phyloP scores from a whole-genome alignment of 2,888 invertebrate genomes.

The Serripes groenlandicus region DNA sequence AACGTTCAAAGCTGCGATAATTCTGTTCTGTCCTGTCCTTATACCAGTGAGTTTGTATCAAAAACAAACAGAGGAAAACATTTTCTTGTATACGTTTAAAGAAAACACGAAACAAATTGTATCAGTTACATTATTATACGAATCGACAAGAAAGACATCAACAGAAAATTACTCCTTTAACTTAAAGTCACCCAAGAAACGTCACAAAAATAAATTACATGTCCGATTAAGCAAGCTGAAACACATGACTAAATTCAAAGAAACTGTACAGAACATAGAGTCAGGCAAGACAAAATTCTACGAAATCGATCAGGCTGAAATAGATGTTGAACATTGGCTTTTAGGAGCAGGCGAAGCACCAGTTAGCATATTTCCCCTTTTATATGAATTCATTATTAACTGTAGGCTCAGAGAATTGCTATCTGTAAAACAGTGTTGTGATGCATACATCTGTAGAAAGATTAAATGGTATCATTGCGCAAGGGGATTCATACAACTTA shows the following conservation, averaged over 20 bases:
- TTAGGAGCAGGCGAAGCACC: conserved; percentile 72
- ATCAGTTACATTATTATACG: no score
- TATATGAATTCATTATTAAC: conserved; percentile 75
- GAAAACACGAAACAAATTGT: no score
- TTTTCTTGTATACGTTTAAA: no score
- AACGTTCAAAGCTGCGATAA: not conserved
- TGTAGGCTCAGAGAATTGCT: conserved; percentile 78
- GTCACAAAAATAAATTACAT: no score
- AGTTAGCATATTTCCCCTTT: conserved; percentile 68
- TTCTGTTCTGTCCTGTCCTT: not conserved
- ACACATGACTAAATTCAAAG: not conserved
- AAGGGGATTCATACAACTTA: not conserved
- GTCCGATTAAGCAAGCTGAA: no score
- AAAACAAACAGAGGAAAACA: conserved; percentile 14
- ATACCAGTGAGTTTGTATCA: conserved; percentile 66
- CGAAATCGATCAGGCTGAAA: conserved; percentile 57
- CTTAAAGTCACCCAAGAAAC: no score
- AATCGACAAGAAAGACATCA: no score
- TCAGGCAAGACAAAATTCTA: not conserved
- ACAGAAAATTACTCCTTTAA: no score
- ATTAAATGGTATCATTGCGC: conserved; percentile 56
- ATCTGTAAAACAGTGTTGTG: conserved; percentile 75
- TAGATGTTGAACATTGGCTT: conserved; percentile 72
- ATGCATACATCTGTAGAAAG: conserved; percentile 63
- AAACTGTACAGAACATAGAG: not conserved